Evolutionary conservation across 2,888 invertebrate species (phyloP), one percentile per base, ranked within the genome.

Genomic region (Lasiommata megera): DNA sequence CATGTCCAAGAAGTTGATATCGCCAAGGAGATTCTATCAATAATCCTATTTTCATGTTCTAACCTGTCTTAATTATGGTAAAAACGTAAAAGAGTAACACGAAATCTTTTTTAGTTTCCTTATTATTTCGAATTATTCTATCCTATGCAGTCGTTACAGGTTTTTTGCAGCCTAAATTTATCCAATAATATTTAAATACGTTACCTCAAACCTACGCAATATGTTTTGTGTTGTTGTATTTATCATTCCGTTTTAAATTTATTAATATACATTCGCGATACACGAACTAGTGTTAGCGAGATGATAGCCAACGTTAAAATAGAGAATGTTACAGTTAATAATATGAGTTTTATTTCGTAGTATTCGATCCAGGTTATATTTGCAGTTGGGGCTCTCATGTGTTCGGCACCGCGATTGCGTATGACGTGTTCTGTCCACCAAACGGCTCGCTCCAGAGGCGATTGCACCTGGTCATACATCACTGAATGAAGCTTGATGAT

Each of bases 141-240:
- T n/a, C n/a, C n/a, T n/a, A n/a, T n/a, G n/a, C n/a, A n/a, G n/a
- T n/a, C n/a, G n/a, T n/a, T n/a, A n/a, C n/a, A n/a, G n/a, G n/a
- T n/a, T n/a, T n/a, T n/a, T n/a, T n/a, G n/a, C n/a, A n/a, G n/a
- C n/a, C n/a, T n/a, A n/a, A n/a, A n/a, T n/a, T n/a, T n/a, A n/a
- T n/a, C n/a, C n/a, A n/a, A n/a, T n/a, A n/a, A n/a, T n/a, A n/a
- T n/a, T n/a, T n/a, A n/a, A n/a, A n/a, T n/a, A n/a, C n/a, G n/a
- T n/a, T n/a, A n/a, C n/a, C n/a, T n/a, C n/a, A n/a, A n/a, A n/a
- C n/a, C n/a, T n/a, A n/a, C n/a, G n/a, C n/a, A n/a, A n/a, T n/a
- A n/a, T 73, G 16, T 63, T 86, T 88, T 0, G 88, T 9, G 17
- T 40, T 16, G 8, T 11, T 28, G 7, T 6, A 31, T 1, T n/a